Evolutionary conservation across 2,888 invertebrate genomes (phyloP).

Genomic region (Drosophila lutescens): DNA sequence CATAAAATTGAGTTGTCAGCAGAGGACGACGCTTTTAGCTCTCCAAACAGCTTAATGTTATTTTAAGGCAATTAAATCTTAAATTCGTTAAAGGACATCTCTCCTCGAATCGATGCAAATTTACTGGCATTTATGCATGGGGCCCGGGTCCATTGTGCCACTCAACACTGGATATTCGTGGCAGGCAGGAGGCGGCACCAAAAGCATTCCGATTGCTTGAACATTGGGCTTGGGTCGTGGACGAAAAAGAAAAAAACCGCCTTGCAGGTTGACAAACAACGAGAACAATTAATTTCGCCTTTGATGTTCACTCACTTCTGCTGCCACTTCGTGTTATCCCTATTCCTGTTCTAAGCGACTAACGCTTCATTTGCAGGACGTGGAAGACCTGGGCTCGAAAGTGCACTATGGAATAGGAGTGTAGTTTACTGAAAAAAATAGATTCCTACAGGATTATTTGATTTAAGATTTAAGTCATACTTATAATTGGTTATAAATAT

Average conservation of each 20-base stretch:
- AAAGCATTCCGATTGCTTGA: slow-evolving; percentile 17
- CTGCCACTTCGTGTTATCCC: slow-evolving; percentile 7
- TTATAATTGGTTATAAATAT: too few species aligned
- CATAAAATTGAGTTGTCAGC: slow-evolving; percentile 39
- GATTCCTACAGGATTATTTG: too few species aligned
- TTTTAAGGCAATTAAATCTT: slow-evolving; percentile 28
- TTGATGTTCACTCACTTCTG: slow-evolving; percentile 36
- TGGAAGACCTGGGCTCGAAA: not conserved
- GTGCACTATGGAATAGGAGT: not conserved
- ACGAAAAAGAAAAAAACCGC: slow-evolving; percentile 15
- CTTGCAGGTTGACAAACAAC: slow-evolving; percentile 38
- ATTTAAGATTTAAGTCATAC: too few species aligned
- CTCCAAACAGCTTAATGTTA: slow-evolving; percentile 18
- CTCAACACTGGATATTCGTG: not conserved
- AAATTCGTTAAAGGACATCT: slow-evolving; percentile 3
- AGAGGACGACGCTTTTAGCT: slow-evolving; percentile 13
- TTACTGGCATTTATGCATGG: slow-evolving; percentile 7
- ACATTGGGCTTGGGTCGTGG: not conserved
- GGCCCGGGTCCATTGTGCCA: slow-evolving; percentile 3
- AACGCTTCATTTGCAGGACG: slow-evolving; percentile 1
- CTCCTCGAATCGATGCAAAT: not conserved
- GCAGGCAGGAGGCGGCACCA: slow-evolving; percentile 1
- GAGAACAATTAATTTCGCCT: slow-evolving; percentile 47
- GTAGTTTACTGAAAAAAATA: too few species aligned
- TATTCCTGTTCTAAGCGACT: slow-evolving; percentile 3